These are phyloP conservation scores for Lepidocyrtinus sp. DNA, from an alignment of 2,888 invertebrate species.

Conservation along the genomic window DNA sequence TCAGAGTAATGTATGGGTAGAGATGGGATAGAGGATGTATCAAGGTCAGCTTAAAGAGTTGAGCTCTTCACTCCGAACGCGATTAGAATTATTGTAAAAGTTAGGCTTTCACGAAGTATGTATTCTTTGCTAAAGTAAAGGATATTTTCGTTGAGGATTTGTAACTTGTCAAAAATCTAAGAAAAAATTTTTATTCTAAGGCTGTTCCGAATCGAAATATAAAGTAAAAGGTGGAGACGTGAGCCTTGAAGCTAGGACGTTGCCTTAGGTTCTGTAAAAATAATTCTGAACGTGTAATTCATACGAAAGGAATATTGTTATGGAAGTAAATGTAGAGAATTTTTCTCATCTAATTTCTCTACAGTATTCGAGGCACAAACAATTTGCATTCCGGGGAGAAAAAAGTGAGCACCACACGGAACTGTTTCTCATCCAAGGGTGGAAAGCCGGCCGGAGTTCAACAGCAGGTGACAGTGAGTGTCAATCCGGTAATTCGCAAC, in stretches of 20 bases:
- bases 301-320: no score
- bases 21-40: no score
- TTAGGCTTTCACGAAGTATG: background rate
- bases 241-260: background rate
- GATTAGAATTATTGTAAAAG: background rate
- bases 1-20: no score
- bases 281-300: background rate
- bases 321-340: no score
- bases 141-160: background rate
- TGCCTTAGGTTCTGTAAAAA: background rate
- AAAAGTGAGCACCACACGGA: no score
- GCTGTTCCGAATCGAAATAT: background rate
- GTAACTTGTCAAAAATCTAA: background rate
- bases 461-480: constrained; percentile 1
- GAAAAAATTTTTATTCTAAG: background rate
- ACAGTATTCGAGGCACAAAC: constrained; percentile 39
- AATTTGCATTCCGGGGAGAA: background rate
- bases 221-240: background rate
- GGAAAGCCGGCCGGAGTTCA: background rate
- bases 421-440: background rate
- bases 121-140: background rate
- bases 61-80: background rate
- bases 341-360: no score
- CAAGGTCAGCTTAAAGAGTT: background rate
- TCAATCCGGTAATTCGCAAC: constrained; percentile 3